These are phyloP conservation scores for Pocillopora damicornis DNA, from an alignment of 64 coral and sea anemone species.

Conservation along the genomic window DNA sequence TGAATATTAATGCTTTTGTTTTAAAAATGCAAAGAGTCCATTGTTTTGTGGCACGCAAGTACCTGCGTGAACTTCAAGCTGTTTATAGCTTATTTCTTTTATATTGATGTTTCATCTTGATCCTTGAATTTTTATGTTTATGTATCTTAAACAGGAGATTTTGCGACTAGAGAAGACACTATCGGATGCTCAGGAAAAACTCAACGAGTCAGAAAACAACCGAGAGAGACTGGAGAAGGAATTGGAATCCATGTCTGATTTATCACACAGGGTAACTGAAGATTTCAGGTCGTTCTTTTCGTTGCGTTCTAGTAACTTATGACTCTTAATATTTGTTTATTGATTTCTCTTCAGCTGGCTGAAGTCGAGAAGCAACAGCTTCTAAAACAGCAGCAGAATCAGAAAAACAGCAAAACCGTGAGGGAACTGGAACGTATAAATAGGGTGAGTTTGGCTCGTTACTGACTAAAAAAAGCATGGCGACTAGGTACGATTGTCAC, in stretches of 20 bases:
- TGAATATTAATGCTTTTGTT: too few relatives aligned
- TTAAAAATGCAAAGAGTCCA: too few relatives aligned
- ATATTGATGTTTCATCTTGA: background rate
- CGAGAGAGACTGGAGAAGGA: slow-evolving; percentile 92
- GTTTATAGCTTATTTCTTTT: too few relatives aligned
- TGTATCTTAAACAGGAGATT: slow-evolving; percentile 56
- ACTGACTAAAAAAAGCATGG: too few relatives aligned
- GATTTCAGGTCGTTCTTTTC: background rate
- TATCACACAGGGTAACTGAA: slow-evolving; percentile 78
- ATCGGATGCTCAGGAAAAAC: slow-evolving; percentile 78
- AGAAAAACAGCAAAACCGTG: slow-evolving; percentile 86
- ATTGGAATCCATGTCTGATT: slow-evolving; percentile 77
- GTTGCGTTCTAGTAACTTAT: background rate
- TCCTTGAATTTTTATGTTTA: background rate
- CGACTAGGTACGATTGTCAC: too few relatives aligned
- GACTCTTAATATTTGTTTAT: background rate
- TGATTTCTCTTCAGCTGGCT: slow-evolving; percentile 65
- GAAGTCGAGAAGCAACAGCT: slow-evolving; percentile 91
- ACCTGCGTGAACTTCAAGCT: too few relatives aligned
- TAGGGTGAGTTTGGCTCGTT: slow-evolving; percentile 52
- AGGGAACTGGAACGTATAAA: slow-evolving; percentile 90
- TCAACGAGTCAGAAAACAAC: slow-evolving; percentile 62
- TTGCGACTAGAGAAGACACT: slow-evolving; percentile 80
- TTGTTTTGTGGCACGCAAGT: too few relatives aligned
- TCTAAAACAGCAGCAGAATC: slow-evolving; percentile 92